Percentiles rank a stretch among this genome's conserved stretches.
Conservation (phyloP, 2,797 vertebrate species). For the Myripristis jacobus region DNA sequence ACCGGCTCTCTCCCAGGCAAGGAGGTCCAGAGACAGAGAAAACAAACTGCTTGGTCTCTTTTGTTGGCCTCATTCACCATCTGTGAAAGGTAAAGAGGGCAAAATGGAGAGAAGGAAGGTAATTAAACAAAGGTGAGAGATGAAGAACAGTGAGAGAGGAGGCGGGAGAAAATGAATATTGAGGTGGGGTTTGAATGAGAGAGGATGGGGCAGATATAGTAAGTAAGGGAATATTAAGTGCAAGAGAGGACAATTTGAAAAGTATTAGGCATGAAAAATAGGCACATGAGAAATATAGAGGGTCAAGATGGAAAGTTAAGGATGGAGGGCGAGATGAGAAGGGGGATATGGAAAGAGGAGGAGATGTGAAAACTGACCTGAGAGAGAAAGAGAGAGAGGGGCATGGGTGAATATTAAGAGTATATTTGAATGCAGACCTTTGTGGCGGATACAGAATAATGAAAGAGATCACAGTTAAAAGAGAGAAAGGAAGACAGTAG, state of each 20-base stretch:
- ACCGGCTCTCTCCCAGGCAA: background rate
- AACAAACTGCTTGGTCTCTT: conserved; percentile 7
- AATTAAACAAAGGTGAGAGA: conserved; percentile 7
- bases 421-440: too few species aligned
- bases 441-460: background rate
- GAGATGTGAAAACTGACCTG: conserved; percentile 8
- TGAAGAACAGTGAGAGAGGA: background rate
- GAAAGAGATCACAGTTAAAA: background rate
- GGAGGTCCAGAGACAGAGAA: conserved; percentile 15
- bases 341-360: background rate
- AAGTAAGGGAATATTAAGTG: background rate
- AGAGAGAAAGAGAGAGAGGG: background rate
- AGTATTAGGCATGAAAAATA: background rate
- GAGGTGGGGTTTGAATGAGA: background rate
- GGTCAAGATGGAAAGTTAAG: background rate
- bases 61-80: conserved; percentile 36
- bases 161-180: conserved; percentile 5
- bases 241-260: background rate
- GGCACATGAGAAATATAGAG: conserved; percentile 7
- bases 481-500: background rate
- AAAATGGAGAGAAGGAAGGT: conserved; percentile 1
- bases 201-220: background rate
- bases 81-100: conserved; percentile 36
- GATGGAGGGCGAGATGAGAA: background rate
- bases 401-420: too few species aligned